Base-by-base conservation (phyloP, 2,113 vertebrate species). In the Equus quagga region DNA sequence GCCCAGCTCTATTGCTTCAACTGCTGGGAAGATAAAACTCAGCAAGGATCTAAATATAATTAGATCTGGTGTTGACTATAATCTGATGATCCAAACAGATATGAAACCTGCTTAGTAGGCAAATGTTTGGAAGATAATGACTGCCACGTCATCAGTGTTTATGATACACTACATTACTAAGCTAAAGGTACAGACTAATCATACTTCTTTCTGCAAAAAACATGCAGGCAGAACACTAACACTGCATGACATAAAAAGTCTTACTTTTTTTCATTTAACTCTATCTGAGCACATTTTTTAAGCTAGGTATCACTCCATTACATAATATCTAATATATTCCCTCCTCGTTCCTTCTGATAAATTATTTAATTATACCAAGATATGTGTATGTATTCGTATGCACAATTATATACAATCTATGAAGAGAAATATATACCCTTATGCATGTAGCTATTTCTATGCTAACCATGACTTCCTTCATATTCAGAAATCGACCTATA, bases 401-500 rank as follows among this genome's bases (percentile, higher is more conserved):
- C 12, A 92, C 10, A 78, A 44, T 72, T 36, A 69, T 56, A 65
- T 3, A n/a, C 18, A 56, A 67, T 70, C 28, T 49, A 23, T 26
- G n/a, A 36, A 72, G 18, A 81, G 21, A 69, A 82, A 81, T 46
- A 18, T 17, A 89, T 4, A 69, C 19, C 19, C 12, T 88, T 62
- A 36, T 0, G 0, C n/a, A 49, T 14, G 31, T 36, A 64, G 81
- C 46, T 46, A 56, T 56, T 69, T 89, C 54, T 54, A 11, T 75
- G 58, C 75, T 56, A 15, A 84, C 69, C n/a, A 33, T 54, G 28
- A 81, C 31, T 93, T 81, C 33, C 44, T 96, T 95, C n/a, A 41
- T n/a, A 92, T 73, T 90, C 17, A 75, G 56, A 96, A 90, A 88
- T 62, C 58, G 91, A 88, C 88, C 24, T 17, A 78, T 7, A 81